phyloP scores from a whole-genome alignment of 2,888 invertebrate genomes.

The Linnaemya vulpina region DNA sequence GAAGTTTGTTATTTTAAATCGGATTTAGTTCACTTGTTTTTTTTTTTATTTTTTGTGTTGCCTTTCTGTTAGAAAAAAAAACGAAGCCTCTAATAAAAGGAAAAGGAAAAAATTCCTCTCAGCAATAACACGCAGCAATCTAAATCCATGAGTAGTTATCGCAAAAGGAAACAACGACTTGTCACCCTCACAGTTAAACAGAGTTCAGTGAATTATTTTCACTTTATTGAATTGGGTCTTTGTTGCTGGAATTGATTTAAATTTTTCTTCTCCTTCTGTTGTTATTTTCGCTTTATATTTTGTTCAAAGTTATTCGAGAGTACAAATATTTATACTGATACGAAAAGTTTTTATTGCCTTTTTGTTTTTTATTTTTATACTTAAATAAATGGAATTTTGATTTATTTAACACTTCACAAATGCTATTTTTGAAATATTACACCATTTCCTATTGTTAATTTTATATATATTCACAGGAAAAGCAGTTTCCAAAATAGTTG shows the following conservation, averaged over 20 bases:
- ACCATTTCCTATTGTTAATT: background rate
- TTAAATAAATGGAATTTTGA: slow-evolving; percentile 36
- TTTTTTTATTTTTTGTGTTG: slow-evolving; percentile 17
- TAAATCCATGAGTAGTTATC: slow-evolving; percentile 64
- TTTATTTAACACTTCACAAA: slow-evolving; percentile 54
- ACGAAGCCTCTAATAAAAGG: slow-evolving; percentile 43
- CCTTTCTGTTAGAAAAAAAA: slow-evolving; percentile 2
- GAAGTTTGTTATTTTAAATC: slow-evolving; percentile 63
- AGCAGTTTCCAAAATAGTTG: too few species aligned
- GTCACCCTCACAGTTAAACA: slow-evolving; percentile 64
- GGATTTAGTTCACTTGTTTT: slow-evolving; percentile 52
- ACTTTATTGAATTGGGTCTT: slow-evolving; percentile 65
- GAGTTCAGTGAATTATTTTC: slow-evolving; percentile 70
- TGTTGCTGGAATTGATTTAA: slow-evolving; percentile 64
- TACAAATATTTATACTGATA: slow-evolving; percentile 22
- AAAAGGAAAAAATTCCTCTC: background rate
- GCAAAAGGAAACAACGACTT: slow-evolving; percentile 55
- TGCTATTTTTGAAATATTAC: slow-evolving; percentile 29
- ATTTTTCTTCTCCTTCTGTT: background rate
- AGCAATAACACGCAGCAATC: slow-evolving; percentile 30
- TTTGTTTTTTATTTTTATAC: slow-evolving; percentile 4
- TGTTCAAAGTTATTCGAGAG: slow-evolving; percentile 21
- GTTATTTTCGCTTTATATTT: slow-evolving; percentile 36
- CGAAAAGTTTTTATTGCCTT: slow-evolving; percentile 16
- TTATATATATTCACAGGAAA: too few species aligned